Conservation (phyloP, 2,797 vertebrate species). For the Esox masquinongy region DNA sequence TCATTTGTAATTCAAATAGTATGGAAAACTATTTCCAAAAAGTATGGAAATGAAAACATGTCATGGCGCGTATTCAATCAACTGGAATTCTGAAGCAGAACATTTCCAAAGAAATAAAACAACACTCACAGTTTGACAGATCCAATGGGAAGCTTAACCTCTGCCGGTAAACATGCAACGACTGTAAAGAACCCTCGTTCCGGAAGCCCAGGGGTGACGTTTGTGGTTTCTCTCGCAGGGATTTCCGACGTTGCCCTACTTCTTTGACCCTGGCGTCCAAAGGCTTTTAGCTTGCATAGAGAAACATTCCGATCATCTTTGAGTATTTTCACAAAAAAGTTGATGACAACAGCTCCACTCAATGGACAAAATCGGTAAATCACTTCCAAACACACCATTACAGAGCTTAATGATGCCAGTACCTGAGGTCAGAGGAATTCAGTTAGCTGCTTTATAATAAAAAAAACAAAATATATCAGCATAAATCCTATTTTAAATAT, state of each 20-base stretch:
- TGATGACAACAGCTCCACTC: constrained; percentile 63
- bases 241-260: constrained; percentile 61
- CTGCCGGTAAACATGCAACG: not conserved
- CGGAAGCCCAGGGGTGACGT: constrained; percentile 56
- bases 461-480: not conserved
- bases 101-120: not conserved
- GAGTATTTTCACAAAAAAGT: constrained; percentile 7
- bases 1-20: not conserved
- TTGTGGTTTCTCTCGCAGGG: constrained; percentile 17
- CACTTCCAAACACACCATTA: not conserved
- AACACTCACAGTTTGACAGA: not conserved
- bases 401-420: not conserved
- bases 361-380: constrained; percentile 31
- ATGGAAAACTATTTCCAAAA: no score
- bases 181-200: constrained; percentile 36
- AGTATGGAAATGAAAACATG: not conserved
- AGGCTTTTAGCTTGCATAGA: not conserved
- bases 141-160: not conserved
- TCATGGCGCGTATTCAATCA: not conserved
- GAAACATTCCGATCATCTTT: not conserved
- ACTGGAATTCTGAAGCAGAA: no score
- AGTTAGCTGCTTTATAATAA: not conserved
- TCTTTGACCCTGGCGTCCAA: constrained; percentile 35
- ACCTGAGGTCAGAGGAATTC: not conserved
- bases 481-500: not conserved